These are phyloP conservation scores for Micromys minutus DNA, from an alignment of 2,113 vertebrate species.

Conservation along the genomic window DNA sequence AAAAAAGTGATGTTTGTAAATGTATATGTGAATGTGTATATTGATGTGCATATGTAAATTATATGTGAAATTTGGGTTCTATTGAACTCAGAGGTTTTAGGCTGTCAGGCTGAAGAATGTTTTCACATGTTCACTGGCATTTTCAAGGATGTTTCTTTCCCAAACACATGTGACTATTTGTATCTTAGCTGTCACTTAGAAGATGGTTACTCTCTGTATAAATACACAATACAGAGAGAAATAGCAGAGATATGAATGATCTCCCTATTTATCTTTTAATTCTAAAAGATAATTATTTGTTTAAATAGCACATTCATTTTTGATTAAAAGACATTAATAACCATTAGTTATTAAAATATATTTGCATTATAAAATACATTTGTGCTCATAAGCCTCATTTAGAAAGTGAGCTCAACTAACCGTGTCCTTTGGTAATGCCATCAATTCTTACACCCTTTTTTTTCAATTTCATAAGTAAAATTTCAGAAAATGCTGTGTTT, in stretches of 20 bases:
- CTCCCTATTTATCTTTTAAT: conserved; percentile 46
- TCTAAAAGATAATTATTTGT: conserved; percentile 57
- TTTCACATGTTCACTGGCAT: background rate
- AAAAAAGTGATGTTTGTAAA: no score
- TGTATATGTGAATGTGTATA: background rate
- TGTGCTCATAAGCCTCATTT: conserved; percentile 56
- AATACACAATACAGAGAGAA: conserved; percentile 49
- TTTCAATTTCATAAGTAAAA: conserved; percentile 1
- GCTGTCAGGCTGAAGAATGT: background rate
- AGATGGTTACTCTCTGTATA: background rate
- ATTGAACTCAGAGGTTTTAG: background rate
- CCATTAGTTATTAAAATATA: conserved; percentile 61
- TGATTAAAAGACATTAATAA: conserved; percentile 58
- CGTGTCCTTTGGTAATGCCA: conserved; percentile 23
- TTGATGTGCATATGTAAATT: background rate
- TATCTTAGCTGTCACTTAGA: background rate
- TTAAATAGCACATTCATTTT: conserved; percentile 45
- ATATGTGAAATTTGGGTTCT: background rate
- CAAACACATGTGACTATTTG: background rate
- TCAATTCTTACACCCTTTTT: conserved; percentile 45
- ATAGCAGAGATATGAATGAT: conserved; percentile 22
- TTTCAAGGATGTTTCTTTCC: background rate
- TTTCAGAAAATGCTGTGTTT: background rate
- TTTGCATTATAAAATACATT: conserved; percentile 62
- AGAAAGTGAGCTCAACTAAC: background rate